These are phyloP conservation scores for Sisyra nigra DNA, from an alignment of 2,888 invertebrate species.

Conservation along the genomic window DNA sequence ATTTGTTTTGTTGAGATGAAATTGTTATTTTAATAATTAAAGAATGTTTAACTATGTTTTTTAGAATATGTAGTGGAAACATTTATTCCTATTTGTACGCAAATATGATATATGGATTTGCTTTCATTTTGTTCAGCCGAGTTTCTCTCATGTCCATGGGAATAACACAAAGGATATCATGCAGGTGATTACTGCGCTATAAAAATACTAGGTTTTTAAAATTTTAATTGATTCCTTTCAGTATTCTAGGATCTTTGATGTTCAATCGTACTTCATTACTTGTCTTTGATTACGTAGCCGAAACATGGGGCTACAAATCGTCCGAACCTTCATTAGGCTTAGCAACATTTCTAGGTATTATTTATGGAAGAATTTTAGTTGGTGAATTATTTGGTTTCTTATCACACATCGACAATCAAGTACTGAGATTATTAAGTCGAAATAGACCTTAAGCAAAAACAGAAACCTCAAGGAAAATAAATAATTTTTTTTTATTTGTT, in stretches of 20 bases:
- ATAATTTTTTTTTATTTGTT: no score
- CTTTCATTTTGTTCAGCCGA: conserved; percentile 15
- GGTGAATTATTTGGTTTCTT: conserved; percentile 19
- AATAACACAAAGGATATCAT: neutral
- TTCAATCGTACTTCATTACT: conserved; percentile 22
- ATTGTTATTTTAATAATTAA: no score
- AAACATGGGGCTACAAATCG: conserved; percentile 12
- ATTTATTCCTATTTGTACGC: conserved; percentile 13
- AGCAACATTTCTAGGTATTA: conserved; percentile 18
- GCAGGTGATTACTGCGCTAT: neutral
- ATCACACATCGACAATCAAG: neutral
- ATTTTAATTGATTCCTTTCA: conserved; percentile 10
- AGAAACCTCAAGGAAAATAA: no score
- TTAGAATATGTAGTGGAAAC: neutral
- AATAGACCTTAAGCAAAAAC: neutral
- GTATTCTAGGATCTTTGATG: conserved; percentile 22
- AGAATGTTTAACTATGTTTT: no score
- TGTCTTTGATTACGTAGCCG: conserved; percentile 19
- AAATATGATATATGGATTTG: conserved; percentile 18
- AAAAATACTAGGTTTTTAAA: neutral
- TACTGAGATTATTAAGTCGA: neutral
- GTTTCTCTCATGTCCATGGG: conserved; percentile 12
- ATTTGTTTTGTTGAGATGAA: no score
- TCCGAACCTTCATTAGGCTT: conserved; percentile 13
- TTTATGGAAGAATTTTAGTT: conserved; percentile 21